A percentile compares a stretch with the other conserved stretches of the same genome.
phyloP scores from a whole-genome alignment of 2,797 vertebrate genomes.

The Myotis findleyi region DNA sequence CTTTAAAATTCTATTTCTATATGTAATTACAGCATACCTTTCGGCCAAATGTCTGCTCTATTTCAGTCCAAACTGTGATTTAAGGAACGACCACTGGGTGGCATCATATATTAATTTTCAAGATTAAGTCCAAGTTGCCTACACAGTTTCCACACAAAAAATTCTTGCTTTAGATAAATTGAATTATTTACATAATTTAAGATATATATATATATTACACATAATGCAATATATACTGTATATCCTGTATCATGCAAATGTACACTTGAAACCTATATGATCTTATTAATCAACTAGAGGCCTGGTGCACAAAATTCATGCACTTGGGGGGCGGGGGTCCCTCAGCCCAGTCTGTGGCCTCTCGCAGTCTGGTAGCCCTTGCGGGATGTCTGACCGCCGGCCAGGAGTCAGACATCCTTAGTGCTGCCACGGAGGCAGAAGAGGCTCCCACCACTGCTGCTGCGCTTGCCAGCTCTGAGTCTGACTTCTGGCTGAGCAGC shows the following conservation, averaged over 20 bases:
- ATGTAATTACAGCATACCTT: rapidly evolving
- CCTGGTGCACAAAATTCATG: no score
- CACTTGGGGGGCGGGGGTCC: no score
- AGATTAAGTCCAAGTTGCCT: not conserved
- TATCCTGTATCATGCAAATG: not conserved
- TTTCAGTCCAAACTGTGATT: not conserved
- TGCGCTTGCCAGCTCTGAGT: no score
- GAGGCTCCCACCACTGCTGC: no score
- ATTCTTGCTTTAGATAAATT: not conserved
- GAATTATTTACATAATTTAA: constrained; percentile 10
- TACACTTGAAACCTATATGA: not conserved
- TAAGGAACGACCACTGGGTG: constrained; percentile 83
- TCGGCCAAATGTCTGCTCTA: rapidly evolving
- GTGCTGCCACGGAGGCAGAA: no score
- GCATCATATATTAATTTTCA: constrained; percentile 74
- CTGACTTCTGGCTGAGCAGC: no score
- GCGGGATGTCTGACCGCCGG: no score
- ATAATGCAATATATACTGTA: not conserved
- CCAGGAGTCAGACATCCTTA: no score
- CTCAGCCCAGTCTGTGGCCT: no score
- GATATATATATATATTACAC: no score
- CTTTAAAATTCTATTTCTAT: not conserved
- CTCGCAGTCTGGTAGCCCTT: no score
- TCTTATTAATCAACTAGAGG: no score
- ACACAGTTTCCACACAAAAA: not conserved